Evolutionary conservation across 2,113 vertebrate genomes (phyloP), one percentile per base, ranked within the genome.

Genomic region (Ranitomeya imitator): DNA sequence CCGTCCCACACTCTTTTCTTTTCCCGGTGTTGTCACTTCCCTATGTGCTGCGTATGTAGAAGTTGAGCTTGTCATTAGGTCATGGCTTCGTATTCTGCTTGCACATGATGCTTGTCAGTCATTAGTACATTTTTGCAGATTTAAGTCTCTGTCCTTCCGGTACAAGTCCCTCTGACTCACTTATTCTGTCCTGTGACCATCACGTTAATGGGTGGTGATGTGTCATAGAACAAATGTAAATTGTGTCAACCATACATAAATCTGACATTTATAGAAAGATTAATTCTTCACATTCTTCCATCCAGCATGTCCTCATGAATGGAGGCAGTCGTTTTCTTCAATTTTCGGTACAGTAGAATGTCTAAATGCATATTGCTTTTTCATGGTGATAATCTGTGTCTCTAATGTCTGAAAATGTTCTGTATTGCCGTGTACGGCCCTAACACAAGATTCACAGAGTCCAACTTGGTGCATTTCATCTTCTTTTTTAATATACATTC

Each of bases 101-200:
- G 37, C 74, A 79, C 65, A 59, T 73, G 83, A 55, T 85, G 69
- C 74, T 26, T 79, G 85, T 86, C 73, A 78, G 31, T 86, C 85
- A 86, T 54, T 63, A 11, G 12, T 8, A 16, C 67, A 21, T 65
- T 61, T 86, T 9, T 14, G 23, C 67, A 16, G 37, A 19, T 14
- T 84, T 16, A 54, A 85, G 77, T n/a, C 73, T 31, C 26, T 45
- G 55, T 21, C 59, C 76, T 86, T 86, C 85, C 74, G 37, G 59
- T 76, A 55, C 16, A 19, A 37, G 51, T 55, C 63, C 19, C 82
- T 26, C 45, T 84, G 82, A 69, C 63, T 84, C 82, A 84, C 67
- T 71, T 15, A 11, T 84, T 71, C 51, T 55, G 65, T 51, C 63
- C 13, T 21, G 60, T 69, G 82, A 71, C 63, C 60, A 26, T 69